Evolutionary conservation across 2,113 vertebrate species (phyloP).

Genomic region (Osmerus mordax): DNA sequence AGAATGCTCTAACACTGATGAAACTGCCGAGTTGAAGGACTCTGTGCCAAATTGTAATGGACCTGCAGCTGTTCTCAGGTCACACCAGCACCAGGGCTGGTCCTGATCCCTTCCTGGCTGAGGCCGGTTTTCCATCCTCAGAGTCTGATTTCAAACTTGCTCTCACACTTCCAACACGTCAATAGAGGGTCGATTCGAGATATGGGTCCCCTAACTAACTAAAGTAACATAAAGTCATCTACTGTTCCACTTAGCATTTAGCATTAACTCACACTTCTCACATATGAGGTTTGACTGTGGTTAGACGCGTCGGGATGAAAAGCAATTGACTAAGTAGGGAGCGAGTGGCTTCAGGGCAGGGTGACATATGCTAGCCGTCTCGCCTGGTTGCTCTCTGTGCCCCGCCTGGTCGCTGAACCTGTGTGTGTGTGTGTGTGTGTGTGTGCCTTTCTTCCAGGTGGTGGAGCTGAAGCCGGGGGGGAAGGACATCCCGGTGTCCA

Average conservation of each 20-base stretch:
- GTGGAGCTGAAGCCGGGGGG: slow-evolving; percentile 90
- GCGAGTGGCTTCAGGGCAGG: background rate
- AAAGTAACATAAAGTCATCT: too few species aligned
- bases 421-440: background rate
- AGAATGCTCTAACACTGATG: slow-evolving; percentile 64
- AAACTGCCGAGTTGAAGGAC: slow-evolving; percentile 41
- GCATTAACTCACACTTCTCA: background rate
- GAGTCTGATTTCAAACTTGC: too few species aligned
- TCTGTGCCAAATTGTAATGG: slow-evolving; percentile 62
- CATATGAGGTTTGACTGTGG: background rate
- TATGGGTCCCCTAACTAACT: too few species aligned
- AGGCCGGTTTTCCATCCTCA: too few species aligned
- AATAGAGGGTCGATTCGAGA: too few species aligned
- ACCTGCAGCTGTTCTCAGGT: slow-evolving; percentile 51
- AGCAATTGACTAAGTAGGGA: background rate
- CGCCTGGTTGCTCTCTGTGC: slow-evolving; percentile 1
- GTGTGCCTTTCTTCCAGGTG: slow-evolving; percentile 69
- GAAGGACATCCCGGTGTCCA: slow-evolving; percentile 94
- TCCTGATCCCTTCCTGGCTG: too few species aligned
- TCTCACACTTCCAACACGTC: too few species aligned
- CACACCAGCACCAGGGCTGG: too few species aligned
- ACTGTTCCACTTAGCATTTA: background rate
- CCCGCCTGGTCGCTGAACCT: background rate
- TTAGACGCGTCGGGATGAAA: background rate
- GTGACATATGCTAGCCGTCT: background rate